phyloP scores from a whole-genome alignment of 64 coral and sea anemone genomes.

The Orbicella faveolata region DNA sequence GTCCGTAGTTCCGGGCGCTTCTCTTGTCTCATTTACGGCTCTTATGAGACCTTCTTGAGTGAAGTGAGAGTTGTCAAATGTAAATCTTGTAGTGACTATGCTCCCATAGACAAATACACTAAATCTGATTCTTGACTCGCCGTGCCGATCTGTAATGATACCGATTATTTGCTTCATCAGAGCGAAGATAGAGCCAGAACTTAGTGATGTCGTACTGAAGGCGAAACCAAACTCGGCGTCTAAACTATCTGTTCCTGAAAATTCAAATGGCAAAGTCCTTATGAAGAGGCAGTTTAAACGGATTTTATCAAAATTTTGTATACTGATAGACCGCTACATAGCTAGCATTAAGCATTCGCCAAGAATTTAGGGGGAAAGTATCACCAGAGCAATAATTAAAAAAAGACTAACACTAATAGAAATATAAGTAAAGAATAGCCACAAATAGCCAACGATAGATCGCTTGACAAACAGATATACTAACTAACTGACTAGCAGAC shows the following conservation, averaged over 20 bases:
- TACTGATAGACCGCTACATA: no score
- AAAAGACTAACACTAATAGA: no score
- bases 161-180: conserved; percentile 35
- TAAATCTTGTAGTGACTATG: background rate
- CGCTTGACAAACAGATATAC: no score
- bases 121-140: conserved; percentile 24
- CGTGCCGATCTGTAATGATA: conserved; percentile 33
- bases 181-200: background rate
- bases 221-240: conserved; percentile 43
- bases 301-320: no score
- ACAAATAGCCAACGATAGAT: no score
- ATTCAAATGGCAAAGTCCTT: no score
- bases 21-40: background rate
- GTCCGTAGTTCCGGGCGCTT: background rate
- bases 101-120: conserved; percentile 23
- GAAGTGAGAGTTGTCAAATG: background rate
- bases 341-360: no score
- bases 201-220: background rate
- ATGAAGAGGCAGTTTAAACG: no score
- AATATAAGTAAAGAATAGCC: no score
- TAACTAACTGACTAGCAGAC: no score
- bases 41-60: conserved; percentile 12
- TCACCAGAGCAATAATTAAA: no score
- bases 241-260: background rate
- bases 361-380: no score